Evolutionary conservation across 2,113 vertebrate genomes (phyloP).

Genomic region (Bubo blakistoni): DNA sequence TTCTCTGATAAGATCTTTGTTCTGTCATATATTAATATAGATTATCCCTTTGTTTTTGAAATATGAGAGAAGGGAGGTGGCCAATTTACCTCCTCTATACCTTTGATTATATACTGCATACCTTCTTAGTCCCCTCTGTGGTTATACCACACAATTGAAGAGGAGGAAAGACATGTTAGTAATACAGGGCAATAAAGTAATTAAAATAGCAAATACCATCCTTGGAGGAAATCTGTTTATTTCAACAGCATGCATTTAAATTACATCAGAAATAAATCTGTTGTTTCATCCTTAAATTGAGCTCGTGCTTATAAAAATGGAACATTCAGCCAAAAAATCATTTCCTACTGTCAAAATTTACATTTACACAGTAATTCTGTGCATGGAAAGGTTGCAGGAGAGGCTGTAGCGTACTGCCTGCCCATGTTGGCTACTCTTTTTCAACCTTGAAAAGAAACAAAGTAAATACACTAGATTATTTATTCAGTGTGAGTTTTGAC

Average conservation of each 20-base stretch:
- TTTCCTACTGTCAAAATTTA: not conserved
- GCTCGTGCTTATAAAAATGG: not conserved
- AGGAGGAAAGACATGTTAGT: not conserved
- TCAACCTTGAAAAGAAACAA: not conserved
- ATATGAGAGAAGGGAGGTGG: not conserved
- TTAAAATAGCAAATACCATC: not conserved
- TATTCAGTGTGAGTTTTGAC: not conserved
- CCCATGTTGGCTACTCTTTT: not conserved
- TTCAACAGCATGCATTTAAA: not conserved
- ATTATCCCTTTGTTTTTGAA: constrained; percentile 19
- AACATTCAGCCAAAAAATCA: not conserved
- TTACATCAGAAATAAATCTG: not conserved
- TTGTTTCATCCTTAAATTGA: not conserved
- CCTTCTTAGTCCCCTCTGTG: not conserved
- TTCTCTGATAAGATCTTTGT: not conserved
- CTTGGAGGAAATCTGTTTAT: not conserved
- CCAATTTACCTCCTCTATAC: constrained; percentile 1
- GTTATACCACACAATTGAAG: not conserved
- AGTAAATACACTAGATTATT: not conserved
- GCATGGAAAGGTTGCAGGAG: not conserved
- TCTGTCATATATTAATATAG: not conserved
- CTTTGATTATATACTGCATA: not conserved
- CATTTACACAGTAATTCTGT: not conserved
- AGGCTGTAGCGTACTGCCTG: not conserved
- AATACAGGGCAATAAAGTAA: not conserved